Evolutionary conservation across 2,113 vertebrate genomes (phyloP).

Genomic region (Poecile atricapillus): DNA sequence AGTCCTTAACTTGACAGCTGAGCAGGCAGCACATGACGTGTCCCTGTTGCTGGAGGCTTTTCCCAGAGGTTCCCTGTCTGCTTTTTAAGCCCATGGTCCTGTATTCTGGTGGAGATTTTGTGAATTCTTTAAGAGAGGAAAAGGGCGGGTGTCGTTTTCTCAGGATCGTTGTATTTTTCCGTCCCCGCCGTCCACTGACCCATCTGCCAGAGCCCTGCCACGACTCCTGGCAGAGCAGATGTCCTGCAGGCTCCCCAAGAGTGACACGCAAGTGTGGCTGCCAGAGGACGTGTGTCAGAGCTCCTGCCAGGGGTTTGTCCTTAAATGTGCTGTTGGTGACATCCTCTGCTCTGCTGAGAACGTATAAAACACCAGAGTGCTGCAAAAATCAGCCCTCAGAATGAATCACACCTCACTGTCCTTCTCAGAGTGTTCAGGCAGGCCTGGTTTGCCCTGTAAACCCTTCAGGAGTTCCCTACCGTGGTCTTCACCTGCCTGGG

Average conservation of each 20-base stretch:
- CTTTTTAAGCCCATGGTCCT: neutral
- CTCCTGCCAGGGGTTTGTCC: constrained; percentile 40
- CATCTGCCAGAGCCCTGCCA: constrained; percentile 46
- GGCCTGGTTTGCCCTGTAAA: neutral
- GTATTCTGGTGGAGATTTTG: neutral
- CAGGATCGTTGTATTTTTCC: constrained; percentile 20
- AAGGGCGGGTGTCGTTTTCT: neutral
- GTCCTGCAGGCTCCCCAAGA: constrained; percentile 30
- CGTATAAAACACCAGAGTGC: constrained; percentile 9
- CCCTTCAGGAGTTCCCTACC: neutral
- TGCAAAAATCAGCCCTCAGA: constrained; percentile 34
- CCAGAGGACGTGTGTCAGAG: constrained; percentile 39
- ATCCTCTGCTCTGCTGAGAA: constrained; percentile 32
- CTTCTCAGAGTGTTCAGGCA: neutral
- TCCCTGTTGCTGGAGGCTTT: neutral
- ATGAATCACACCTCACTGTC: neutral
- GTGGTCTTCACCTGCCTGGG: neutral
- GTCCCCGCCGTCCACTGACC: neutral
- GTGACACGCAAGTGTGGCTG: constrained; percentile 23
- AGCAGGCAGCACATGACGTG: neutral
- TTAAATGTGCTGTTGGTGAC: constrained; percentile 42
- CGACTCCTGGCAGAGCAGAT: constrained; percentile 25
- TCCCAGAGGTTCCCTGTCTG: neutral
- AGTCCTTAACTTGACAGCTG: constrained; percentile 18
- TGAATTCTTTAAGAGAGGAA: neutral